Conservation (phyloP, 2,113 vertebrate species). For the Salvelinus sp. region DNA sequence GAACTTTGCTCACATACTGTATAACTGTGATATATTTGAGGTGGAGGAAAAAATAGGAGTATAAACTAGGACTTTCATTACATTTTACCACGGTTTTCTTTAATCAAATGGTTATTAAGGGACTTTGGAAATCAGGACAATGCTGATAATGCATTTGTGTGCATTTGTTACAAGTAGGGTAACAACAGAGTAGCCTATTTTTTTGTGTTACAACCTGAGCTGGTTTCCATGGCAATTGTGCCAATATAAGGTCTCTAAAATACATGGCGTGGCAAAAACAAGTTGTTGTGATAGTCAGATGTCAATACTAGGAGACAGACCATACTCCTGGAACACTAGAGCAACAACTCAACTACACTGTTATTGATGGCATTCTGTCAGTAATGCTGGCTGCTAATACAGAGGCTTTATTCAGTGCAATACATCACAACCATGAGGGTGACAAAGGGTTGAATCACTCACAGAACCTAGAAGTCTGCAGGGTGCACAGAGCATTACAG, state of each 20-base stretch:
- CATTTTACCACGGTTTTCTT: conserved; percentile 47
- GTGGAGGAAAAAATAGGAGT: conserved; percentile 26
- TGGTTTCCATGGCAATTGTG: not conserved
- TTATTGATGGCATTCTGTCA: conserved; percentile 57
- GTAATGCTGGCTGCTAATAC: conserved; percentile 61
- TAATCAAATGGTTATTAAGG: conserved; percentile 16
- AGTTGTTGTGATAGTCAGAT: conserved; percentile 11
- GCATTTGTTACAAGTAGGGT: conserved; percentile 50
- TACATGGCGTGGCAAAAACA: conserved; percentile 29
- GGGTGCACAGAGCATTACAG: conserved; percentile 59
- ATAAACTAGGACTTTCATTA: conserved; percentile 85
- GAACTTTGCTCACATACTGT: conserved; percentile 38
- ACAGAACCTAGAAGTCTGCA: conserved; percentile 20
- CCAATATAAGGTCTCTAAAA: conserved; percentile 16
- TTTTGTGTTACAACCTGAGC: conserved; percentile 11
- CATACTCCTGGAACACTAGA: conserved; percentile 27
- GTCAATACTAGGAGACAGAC: conserved; percentile 30
- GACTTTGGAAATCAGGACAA: too few relatives aligned
- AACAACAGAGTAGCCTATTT: conserved; percentile 34
- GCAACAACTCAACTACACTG: conserved; percentile 43
- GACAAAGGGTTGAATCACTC: conserved; percentile 25
- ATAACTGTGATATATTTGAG: conserved; percentile 65
- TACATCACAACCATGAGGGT: conserved; percentile 36
- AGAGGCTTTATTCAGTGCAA: conserved; percentile 67
- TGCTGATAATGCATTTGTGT: not conserved